These are phyloP conservation scores for Muscicapa adusta DNA, from an alignment of 2,113 vertebrate genomes.

Conservation along the genomic window DNA sequence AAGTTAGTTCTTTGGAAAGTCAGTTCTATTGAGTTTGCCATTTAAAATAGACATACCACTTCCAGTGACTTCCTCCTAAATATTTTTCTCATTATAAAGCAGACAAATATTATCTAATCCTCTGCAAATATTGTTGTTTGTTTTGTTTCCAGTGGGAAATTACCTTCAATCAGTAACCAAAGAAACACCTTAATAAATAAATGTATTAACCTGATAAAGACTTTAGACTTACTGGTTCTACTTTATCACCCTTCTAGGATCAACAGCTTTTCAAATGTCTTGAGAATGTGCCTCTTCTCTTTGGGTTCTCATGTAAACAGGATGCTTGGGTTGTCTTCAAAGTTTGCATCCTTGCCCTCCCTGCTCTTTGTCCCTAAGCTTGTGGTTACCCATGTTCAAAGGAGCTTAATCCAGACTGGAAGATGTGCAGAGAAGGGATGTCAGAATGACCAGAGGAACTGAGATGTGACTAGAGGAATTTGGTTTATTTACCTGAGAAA, in stretches of 20 bases:
- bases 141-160: neutral
- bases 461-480: neutral
- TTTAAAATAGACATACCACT: neutral
- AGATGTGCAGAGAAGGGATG: neutral
- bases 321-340: neutral
- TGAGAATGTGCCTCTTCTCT: neutral
- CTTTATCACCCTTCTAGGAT: neutral
- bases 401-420: neutral
- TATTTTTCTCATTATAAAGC: neutral
- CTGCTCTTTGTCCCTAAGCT: neutral
- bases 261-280: neutral
- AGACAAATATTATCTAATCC: neutral
- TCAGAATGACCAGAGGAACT: neutral
- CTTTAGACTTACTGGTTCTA: neutral
- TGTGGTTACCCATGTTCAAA: neutral
- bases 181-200: neutral
- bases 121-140: neutral
- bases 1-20: neutral
- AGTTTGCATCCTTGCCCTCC: neutral
- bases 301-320: neutral
- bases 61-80: neutral
- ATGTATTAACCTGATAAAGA: neutral
- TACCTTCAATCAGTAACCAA: neutral
- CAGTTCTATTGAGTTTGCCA: neutral
- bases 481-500: neutral